phyloP scores from a whole-genome alignment of 2,113 vertebrate species.

The Amphiprion ocellaris region DNA sequence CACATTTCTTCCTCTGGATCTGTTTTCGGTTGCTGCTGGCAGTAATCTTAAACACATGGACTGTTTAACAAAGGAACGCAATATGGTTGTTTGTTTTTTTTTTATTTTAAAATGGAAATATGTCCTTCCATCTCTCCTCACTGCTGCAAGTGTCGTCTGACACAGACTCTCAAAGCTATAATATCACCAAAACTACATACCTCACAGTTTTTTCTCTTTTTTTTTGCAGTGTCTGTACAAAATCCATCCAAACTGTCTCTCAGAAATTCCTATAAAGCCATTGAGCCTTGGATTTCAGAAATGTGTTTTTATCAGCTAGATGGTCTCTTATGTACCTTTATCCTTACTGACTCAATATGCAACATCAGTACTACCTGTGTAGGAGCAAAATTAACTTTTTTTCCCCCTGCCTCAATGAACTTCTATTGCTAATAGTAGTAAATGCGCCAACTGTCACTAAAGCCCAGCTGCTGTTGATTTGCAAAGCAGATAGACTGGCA shows the following conservation, averaged over 20 bases:
- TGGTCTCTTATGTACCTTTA: conserved; percentile 45
- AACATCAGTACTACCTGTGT: conserved; percentile 63
- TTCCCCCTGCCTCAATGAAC: conserved; percentile 21
- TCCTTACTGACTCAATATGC: conserved; percentile 62
- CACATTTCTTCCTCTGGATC: conserved; percentile 43
- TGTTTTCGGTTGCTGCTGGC: conserved; percentile 83
- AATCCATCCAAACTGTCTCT: conserved; percentile 70
- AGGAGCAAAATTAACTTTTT: conserved; percentile 38
- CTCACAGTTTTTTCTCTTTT: conserved; percentile 58
- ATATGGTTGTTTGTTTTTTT: conserved; percentile 29
- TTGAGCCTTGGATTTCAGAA: conserved; percentile 57
- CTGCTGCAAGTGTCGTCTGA: conserved; percentile 37
- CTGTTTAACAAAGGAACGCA: conserved; percentile 53
- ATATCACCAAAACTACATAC: conserved; percentile 76
- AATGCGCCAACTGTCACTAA: conserved; percentile 24
- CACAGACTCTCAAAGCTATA: conserved; percentile 63
- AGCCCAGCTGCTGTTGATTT: not conserved
- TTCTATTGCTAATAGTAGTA: conserved; percentile 38
- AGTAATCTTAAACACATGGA: conserved; percentile 69
- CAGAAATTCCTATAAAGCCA: conserved; percentile 57
- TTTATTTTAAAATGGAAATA: conserved; percentile 32
- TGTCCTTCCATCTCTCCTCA: conserved; percentile 25
- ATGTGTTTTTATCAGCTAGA: conserved; percentile 22
- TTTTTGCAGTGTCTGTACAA: conserved; percentile 44
- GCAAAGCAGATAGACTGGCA: conserved; percentile 16